These are phyloP conservation scores for Montipora capitata DNA, from an alignment of 92 coral and sea anemone species.

Conservation along the genomic window DNA sequence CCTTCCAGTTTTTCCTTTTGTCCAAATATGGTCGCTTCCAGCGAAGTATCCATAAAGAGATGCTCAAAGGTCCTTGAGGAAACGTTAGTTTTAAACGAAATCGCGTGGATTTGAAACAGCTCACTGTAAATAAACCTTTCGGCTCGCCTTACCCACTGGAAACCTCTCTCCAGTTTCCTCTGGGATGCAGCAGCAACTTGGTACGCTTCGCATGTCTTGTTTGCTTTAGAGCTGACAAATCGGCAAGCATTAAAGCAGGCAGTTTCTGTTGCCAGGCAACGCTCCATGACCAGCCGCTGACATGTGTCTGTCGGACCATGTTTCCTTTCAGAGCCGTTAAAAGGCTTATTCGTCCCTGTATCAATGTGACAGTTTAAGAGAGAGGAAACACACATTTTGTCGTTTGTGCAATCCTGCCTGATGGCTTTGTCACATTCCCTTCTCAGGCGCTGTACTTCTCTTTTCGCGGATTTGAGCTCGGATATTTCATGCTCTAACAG, in stretches of 20 bases:
- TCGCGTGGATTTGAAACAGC: conserved; percentile 86
- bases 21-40: conserved; percentile 96
- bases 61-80: conserved; percentile 72
- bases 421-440: conserved; percentile 78
- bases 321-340: not conserved
- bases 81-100: conserved; percentile 90
- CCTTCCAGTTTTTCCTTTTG: conserved; percentile 87
- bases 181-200: conserved; percentile 78
- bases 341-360: not conserved
- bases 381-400: conserved; percentile 20
- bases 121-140: conserved; percentile 77
- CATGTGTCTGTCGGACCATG: conserved; percentile 60
- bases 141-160: conserved; percentile 89
- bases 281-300: conserved; percentile 73
- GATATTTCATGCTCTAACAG: conserved; percentile 87
- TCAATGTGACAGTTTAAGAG: not conserved
- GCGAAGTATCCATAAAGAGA: conserved; percentile 83
- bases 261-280: conserved; percentile 69
- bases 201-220: conserved; percentile 82
- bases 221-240: conserved; percentile 62
- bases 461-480: conserved; percentile 76
- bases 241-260: conserved; percentile 72
- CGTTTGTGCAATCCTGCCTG: conserved; percentile 72
- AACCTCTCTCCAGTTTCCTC: conserved; percentile 78
- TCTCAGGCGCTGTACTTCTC: conserved; percentile 75